These are phyloP conservation scores for Zygothrica quintamaculata DNA, from an alignment of 2,888 invertebrate species.

Conservation along the genomic window DNA sequence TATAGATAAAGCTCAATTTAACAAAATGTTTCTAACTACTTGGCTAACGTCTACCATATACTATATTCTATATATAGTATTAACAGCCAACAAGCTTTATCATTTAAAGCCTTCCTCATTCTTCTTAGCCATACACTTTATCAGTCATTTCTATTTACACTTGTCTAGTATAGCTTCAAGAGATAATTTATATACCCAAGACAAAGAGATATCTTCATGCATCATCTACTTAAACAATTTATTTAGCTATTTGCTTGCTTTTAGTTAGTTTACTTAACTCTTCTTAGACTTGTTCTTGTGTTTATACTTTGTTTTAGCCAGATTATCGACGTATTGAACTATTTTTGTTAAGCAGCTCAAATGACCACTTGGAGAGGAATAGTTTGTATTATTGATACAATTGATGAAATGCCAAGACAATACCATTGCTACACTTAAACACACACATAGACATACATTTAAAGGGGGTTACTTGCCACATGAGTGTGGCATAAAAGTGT, in stretches of 20 bases:
- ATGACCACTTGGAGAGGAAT: constrained; percentile 7
- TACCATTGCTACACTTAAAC: constrained; percentile 5
- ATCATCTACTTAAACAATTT: constrained; percentile 12
- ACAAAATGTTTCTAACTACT: constrained; percentile 8
- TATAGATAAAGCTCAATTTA: no score
- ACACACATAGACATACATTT: no score
- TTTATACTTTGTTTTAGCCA: constrained; percentile 7
- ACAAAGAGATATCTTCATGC: constrained; percentile 19
- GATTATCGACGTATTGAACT: neutral
- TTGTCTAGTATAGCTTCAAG: neutral
- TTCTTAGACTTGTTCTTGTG: constrained; percentile 6
- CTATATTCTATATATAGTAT: no score
- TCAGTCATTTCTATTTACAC: no score
- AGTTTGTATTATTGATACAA: constrained; percentile 35
- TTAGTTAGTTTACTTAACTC: constrained; percentile 7
- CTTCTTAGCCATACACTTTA: no score
- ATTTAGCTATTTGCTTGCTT: constrained; percentile 22
- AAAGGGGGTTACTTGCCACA: constrained; percentile 24
- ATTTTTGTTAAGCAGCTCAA: no score
- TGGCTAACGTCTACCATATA: neutral
- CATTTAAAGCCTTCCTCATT: no score
- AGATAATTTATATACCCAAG: constrained; percentile 13
- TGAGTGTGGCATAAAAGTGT: constrained; percentile 30
- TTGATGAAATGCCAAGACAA: constrained; percentile 28
- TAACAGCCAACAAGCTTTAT: no score